A percentile compares a stretch with the other conserved stretches of the same genome.
Conservation (phyloP, 2,888 invertebrate genomes). For the Drosophila austrosaltans region DNA sequence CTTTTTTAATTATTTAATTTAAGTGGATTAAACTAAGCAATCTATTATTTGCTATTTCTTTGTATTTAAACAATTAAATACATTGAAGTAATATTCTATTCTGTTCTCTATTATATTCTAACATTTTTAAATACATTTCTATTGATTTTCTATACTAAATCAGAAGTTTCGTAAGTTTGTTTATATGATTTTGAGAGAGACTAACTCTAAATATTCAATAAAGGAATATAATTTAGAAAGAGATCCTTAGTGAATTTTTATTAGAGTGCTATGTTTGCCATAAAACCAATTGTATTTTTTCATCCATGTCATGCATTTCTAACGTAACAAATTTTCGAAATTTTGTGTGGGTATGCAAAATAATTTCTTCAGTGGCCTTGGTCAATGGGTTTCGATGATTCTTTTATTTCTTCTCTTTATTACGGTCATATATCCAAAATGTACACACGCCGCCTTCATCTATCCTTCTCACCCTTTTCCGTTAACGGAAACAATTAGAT, state of each 20-base stretch:
- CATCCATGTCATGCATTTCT: not conserved
- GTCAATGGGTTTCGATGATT: constrained; percentile 29
- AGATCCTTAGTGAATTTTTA: not conserved
- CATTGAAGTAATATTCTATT: no score
- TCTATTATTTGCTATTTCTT: no score
- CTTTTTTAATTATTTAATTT: no score
- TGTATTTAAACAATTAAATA: no score
- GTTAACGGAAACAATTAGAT: constrained; percentile 35
- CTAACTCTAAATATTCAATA: no score
- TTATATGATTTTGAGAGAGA: no score
- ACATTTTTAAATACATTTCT: not conserved
- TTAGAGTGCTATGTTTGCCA: not conserved
- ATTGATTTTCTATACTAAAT: not conserved
- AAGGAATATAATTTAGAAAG: no score
- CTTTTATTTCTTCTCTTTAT: constrained; percentile 35
- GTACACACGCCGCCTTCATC: constrained; percentile 42
- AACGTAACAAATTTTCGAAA: constrained; percentile 4
- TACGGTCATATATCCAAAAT: constrained; percentile 12
- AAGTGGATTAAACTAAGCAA: no score
- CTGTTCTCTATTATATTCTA: no score
- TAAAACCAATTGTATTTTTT: not conserved
- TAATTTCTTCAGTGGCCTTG: constrained; percentile 36
- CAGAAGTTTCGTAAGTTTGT: not conserved
- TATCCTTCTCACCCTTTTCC: constrained; percentile 44
- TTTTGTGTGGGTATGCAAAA: constrained; percentile 5